Conservation (phyloP, 2,888 invertebrate species). For the Mongoloraphidia duomilia region DNA sequence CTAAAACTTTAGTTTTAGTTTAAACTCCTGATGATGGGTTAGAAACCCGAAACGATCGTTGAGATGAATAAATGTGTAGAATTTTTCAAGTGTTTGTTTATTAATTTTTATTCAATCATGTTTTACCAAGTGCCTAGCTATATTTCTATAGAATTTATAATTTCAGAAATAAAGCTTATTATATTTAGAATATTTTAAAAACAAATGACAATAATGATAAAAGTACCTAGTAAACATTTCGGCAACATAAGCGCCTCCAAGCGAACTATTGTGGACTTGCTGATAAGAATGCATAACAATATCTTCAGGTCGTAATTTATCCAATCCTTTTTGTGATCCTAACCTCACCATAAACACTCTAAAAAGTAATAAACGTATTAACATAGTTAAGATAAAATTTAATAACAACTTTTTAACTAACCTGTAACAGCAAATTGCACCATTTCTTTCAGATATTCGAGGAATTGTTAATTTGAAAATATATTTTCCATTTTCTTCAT, state of each 20-base stretch:
- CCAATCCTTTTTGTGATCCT: conserved; percentile 42
- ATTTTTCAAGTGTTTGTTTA: too few species aligned
- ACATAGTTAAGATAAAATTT: background rate
- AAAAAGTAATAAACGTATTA: conserved; percentile 8
- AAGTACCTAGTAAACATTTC: conserved; percentile 63
- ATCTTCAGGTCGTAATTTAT: conserved; percentile 55
- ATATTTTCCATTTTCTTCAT: conserved; percentile 48
- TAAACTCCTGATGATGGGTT: too few species aligned
- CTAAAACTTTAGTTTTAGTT: too few species aligned
- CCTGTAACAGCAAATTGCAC: conserved; percentile 75
- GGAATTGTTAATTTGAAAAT: conserved; percentile 63
- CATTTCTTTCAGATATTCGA: conserved; percentile 68
- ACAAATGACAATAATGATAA: background rate
- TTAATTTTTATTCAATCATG: too few species aligned
- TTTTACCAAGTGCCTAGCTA: too few species aligned
- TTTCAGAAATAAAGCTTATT: too few species aligned
- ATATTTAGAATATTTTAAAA: background rate
- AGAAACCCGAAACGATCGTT: too few species aligned
- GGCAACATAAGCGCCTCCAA: conserved; percentile 67
- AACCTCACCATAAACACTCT: conserved; percentile 65
- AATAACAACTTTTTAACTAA: conserved; percentile 15
- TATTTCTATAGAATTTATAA: too few species aligned
- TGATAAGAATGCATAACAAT: conserved; percentile 57
- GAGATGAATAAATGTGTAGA: too few species aligned
- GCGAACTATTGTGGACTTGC: conserved; percentile 52